Base-by-base conservation (phyloP, 2,113 vertebrate species). In the Nettapus auritus region DNA sequence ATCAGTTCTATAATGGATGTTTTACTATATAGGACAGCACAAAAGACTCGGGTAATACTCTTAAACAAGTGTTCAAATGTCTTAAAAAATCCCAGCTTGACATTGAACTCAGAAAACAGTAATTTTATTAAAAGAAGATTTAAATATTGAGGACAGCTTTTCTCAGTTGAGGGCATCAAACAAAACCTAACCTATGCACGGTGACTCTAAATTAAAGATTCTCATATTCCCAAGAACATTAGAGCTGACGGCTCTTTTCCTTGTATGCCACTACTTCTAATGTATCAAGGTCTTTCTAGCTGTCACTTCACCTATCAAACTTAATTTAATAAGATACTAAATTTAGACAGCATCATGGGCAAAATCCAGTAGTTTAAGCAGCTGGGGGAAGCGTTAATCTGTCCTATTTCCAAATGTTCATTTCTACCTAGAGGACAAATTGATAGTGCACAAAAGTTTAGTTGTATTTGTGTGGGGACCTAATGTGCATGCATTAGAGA, bases 391-490 rank as follows among this genome's bases (percentile, higher is more conserved):
- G 33, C 34, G 73, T 79, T 94, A 53, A 70, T 93, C 68, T 92
- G 21, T 77, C n/a, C 33, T 76, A 8, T 77, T 96, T 94, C 56
- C 21, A 85, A 80, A 83, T 69, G 85, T 82, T 91, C 3, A 77
- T 91, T 84, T 88, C 52, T 94, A 74, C 50, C 74, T 53, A 50
- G 42, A 86, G n/a, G 89, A 91, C 40, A 86, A 95, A 93, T 53
- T 50, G 81, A 69, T 67, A 69, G 57, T 44, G 60, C 48, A 34
- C 34, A 68, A 38, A 91, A 92, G n/a, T 71, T 69, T 86, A 36
- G 44, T 70, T 89, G 36, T n/a, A 57, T 80, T 81, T 60, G 15
- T 79, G 18, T 59, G 33, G 62, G 23, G 31, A 55, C n/a, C 40
- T 71, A 68, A 82, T 44, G 15, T 6, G 20, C 25, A 55, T 42